Evolutionary conservation across 2,888 invertebrate species (phyloP), one percentile per base, ranked within the genome.

Genomic region (Oxytorus armatus): DNA sequence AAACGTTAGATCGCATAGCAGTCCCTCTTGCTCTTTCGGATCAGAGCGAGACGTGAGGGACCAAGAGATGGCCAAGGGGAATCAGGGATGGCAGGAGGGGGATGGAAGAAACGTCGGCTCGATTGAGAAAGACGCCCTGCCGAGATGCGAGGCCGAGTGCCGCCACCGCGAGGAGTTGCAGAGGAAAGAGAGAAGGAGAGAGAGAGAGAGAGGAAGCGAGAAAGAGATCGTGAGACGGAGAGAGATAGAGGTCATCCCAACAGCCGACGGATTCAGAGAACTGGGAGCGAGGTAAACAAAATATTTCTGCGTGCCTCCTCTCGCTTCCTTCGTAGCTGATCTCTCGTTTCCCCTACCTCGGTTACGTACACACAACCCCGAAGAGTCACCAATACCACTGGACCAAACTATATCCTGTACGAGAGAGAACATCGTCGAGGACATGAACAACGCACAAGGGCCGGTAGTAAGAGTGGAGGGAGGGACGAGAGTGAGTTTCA

Each of bases 271-370:
- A 91, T 91, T 91, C 90, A 91, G 89, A 91, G 90, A 90, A 91
- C 89, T 88, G 87, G 85, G 86, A 88, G 85, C 87, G 91, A 89
- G 87, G 90, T 90, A 91, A 91, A 91, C 90, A 91, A 91, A 91
- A 91, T 90, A 90, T 90, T 90, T 89, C 86, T 88, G 87, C 86
- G 84, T 82, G 79, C 83, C 73, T 42, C 47, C 68, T 69, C 80
- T 42, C 51, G n/a, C 66, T 33, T 65, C 65, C 14, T 47, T 74
- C 51, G 51, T 39, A 66, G 59, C 25, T 57, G 33, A n/a, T 51
- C 33, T 51, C 53, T 59, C 33, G 14, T 33, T 51, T 11, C 44
- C 39, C 42, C 29, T 11, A 23, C 73, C 73, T 55, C 53, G 53
- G 63, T 65, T 25, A 36, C 39, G 36, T 14, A 7, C 51, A 25